Base-by-base conservation (phyloP, 2,797 vertebrate species). In the Gallinago solitaria region DNA sequence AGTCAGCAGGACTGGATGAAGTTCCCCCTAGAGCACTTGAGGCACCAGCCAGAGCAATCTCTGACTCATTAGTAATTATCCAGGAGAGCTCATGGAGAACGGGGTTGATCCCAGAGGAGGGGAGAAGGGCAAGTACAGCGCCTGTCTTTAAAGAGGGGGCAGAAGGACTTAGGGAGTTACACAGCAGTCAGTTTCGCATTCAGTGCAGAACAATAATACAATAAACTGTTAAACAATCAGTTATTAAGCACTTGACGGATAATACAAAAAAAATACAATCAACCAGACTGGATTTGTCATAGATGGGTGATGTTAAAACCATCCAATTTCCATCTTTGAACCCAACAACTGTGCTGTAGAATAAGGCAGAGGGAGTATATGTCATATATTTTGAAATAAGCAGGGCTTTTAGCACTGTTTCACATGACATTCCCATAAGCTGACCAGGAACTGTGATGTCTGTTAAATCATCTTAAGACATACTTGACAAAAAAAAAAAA, bases 31-130 rank as follows among this genome's bases (percentile, higher is more conserved):
- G 81, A 92, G 87, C 63, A 82, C 86, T 95, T 71, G 61, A 88
- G 93, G 81, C 87, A 85, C 78, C 53, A 84, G 71, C 78, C 86
- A 75, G 78, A 96, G 75, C 83, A 87, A 87, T 91, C 84, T 77
- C 88, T 92, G 91, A 91, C 84, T 89, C 91, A 60, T 71, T 70
- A 76, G 80, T 63, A 93, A 95, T 96, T 89, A 93, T 79, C 69
- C 0, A 2, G 37, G 75, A 90, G 83, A 93, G 53, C 82, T 94
- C 68, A n/a, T 15, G 67, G 64, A 93, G 81, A 91, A 85, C 28
- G 0, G 41, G 64, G 65, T 32, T 65, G 59, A 91, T 84, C 95
- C 93, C 88, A 43, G 80, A 57, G 84, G 75, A 85, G 8, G 43
- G 25, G 37, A 92, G 92, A 83, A 91, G 83, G 90, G 87, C 81